Base-by-base conservation (phyloP, 2,888 invertebrate species). In the Drosophila bunnanda region DNA sequence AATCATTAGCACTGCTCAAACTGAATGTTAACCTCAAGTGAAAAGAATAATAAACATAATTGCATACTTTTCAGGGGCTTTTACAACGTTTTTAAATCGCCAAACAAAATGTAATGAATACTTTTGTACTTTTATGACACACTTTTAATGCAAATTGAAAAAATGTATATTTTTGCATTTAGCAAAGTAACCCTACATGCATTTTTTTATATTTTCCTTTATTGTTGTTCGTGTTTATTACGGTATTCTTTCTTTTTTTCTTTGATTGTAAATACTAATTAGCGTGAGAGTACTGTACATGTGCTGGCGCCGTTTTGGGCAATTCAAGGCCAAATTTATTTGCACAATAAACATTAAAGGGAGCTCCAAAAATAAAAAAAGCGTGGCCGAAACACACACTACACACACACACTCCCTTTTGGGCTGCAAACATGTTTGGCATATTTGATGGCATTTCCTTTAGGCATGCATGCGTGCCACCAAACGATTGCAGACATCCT, bases 361-460 rank as follows among this genome's bases (percentile, higher is more conserved):
- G 73, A 32, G 52, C 53, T 46, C 6, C 4, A 6, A 39, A 46
- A 25, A 15, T 15, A 25, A 43, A 15, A 43, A 15, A 22, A 43
- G 15, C 44, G 25, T 17, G 12, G 12, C 48, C 30, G 30, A 48
- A 48, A 50, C n/a, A 25, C 38, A 22, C 36, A 41, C 34, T 20
- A 8, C 15, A n/a, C 20, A 17, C 38, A 38, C 38, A 13, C 41
- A 4, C 8, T 15, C 12, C 7, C 4, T 20, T 12, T 50, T 52
- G 41, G 69, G 39, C 62, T 36, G 71, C 71, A 60, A 71, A 85
- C 88, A 84, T 85, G 84, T 79, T 82, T 88, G 82, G 88, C 84
- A 84, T 88, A 82, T 88, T 88, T 88, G 81, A 85, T 88, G 79
- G 86, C 82, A 82, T 82, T 88, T 77, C 85, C 73, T 85, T 88